A percentile compares a stretch with the other conserved stretches of the same genome.
phyloP scores from a whole-genome alignment of 2,113 vertebrate genomes.

The Scomber colias region DNA sequence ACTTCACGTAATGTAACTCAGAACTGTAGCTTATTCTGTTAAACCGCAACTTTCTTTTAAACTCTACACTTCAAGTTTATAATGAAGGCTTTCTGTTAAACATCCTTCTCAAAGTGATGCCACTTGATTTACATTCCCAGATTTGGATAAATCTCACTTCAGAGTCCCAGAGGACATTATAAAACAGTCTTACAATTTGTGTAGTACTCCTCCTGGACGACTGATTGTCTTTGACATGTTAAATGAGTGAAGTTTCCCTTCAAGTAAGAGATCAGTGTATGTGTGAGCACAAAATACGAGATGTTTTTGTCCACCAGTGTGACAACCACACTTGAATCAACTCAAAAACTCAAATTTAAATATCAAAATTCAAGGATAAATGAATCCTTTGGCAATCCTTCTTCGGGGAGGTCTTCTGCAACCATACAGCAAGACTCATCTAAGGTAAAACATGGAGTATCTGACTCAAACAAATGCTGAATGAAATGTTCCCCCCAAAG shows the following conservation, averaged over 20 bases:
- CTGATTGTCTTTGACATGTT: neutral
- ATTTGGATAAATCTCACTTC: neutral
- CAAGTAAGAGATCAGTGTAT: no score
- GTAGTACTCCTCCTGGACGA: neutral
- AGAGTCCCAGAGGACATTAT: neutral
- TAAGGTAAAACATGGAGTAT: constrained; percentile 40
- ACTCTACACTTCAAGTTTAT: no score
- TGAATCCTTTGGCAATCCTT: neutral
- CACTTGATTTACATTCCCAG: neutral
- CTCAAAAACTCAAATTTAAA: neutral
- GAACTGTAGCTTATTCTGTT: neutral
- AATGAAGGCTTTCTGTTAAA: no score
- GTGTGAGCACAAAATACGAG: neutral
- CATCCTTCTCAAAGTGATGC: no score
- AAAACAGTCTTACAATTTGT: neutral
- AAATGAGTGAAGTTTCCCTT: neutral
- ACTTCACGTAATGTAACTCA: neutral
- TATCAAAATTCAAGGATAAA: neutral
- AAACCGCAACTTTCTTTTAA: neutral
- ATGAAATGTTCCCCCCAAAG: constrained; percentile 51
- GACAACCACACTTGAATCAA: neutral
- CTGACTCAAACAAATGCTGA: constrained; percentile 50
- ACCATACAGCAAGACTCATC: constrained; percentile 18
- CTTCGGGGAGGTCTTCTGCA: constrained; percentile 6
- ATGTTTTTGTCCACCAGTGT: neutral